phyloP scores from a whole-genome alignment of 2,113 vertebrate genomes.

The Stegastes partitus region DNA sequence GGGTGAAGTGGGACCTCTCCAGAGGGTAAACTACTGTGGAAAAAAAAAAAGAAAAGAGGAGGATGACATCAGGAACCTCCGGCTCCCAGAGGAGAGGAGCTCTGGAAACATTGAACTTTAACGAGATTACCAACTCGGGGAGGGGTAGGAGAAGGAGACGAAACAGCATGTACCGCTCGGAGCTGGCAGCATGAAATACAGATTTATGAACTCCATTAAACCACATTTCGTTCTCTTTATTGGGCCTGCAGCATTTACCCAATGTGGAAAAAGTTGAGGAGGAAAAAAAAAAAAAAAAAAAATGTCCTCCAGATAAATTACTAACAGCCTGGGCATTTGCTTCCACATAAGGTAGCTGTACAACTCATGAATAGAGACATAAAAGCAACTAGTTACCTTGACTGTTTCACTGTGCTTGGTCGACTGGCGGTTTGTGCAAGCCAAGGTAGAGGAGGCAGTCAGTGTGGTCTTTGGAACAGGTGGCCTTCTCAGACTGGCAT shows the following conservation, averaged over 20 bases:
- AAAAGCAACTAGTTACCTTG: constrained; percentile 58
- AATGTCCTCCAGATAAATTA: constrained; percentile 74
- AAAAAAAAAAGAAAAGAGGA: no score
- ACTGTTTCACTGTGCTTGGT: constrained; percentile 40
- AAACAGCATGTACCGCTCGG: constrained; percentile 66
- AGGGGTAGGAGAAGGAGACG: constrained; percentile 49
- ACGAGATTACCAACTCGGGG: constrained; percentile 77
- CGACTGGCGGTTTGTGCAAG: constrained; percentile 35
- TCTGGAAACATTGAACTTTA: constrained; percentile 79
- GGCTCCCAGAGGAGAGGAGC: constrained; percentile 64
- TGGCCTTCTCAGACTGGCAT: constrained; percentile 71
- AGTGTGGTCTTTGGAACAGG: constrained; percentile 78
- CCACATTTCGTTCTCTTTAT: constrained; percentile 82
- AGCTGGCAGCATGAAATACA: constrained; percentile 83
- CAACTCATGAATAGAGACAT: constrained; percentile 54
- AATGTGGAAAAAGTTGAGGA: constrained; percentile 53
- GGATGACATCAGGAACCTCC: constrained; percentile 65
- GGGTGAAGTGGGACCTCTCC: constrained; percentile 50
- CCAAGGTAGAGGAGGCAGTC: constrained; percentile 53
- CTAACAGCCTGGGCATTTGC: constrained; percentile 74
- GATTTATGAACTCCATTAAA: constrained; percentile 87
- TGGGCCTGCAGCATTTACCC: constrained; percentile 79
- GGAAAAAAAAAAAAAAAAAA: constrained; percentile 58
- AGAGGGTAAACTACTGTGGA: constrained; percentile 50
- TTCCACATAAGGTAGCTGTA: constrained; percentile 60